These are phyloP conservation scores for Cygnus atratus DNA, from an alignment of 2,113 vertebrate species.

Conservation along the genomic window DNA sequence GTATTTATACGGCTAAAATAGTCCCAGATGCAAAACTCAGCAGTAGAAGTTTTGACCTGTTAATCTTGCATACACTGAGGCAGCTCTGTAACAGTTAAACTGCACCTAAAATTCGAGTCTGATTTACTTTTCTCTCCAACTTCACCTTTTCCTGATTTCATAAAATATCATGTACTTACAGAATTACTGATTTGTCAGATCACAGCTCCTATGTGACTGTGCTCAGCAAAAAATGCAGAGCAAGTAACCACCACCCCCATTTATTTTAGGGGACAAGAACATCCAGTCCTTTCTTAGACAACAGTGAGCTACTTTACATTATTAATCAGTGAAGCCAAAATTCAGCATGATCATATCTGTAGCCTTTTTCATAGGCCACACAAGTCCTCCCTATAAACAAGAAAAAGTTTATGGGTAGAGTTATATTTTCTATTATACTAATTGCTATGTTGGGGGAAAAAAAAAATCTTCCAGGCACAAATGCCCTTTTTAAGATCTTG, in stretches of 20 bases:
- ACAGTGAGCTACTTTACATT: not conserved
- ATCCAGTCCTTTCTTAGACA: not conserved
- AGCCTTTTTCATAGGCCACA: not conserved
- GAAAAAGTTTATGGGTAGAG: not conserved
- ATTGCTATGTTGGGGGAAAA: not conserved
- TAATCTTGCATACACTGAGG: not conserved
- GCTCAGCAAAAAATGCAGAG: not conserved
- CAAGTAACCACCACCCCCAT: no score
- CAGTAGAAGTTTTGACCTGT: not conserved
- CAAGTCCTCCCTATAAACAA: not conserved
- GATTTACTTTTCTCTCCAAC: slow-evolving; percentile 4
- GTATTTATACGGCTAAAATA: not conserved
- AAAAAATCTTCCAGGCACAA: not conserved
- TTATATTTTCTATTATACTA: not conserved
- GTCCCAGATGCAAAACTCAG: not conserved
- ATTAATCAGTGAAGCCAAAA: not conserved
- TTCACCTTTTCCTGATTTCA: not conserved
- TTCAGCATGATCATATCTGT: not conserved
- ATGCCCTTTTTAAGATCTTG: not conserved
- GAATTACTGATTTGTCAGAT: not conserved
- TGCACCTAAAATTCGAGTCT: not conserved
- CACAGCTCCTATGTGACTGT: not conserved
- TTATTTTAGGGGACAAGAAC: not conserved
- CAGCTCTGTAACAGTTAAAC: not conserved
- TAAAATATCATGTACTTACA: not conserved